Percentiles rank a stretch among this genome's conserved stretches.
These are phyloP conservation scores for Etia nguti DNA, from an alignment of 2,113 vertebrate genomes.

Conservation along the genomic window DNA sequence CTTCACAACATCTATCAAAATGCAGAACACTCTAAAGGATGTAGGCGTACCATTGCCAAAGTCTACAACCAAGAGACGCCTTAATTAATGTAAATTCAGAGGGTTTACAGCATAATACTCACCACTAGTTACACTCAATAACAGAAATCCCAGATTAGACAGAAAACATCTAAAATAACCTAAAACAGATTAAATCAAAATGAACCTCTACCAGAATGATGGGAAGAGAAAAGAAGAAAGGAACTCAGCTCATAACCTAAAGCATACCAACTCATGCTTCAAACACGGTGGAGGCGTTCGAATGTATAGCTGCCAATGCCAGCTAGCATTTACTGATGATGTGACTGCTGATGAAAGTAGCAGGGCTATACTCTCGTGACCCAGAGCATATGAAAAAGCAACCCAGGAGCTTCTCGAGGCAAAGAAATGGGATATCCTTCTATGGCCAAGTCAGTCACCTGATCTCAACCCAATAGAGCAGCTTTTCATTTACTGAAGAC, in stretches of 20 bases:
- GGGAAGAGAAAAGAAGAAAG: neutral
- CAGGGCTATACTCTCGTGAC: neutral
- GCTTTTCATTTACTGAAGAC: neutral
- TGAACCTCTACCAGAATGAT: neutral
- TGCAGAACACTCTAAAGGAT: neutral
- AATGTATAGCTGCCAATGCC: neutral
- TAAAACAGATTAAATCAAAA: neutral
- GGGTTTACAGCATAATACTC: neutral
- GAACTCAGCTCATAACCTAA: neutral
- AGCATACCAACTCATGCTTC: neutral
- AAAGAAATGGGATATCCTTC: neutral
- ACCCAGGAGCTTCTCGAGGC: neutral
- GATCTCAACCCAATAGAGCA: neutral
- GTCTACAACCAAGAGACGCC: neutral
- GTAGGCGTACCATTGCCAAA: neutral
- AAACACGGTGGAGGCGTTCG: neutral
- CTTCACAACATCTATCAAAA: neutral
- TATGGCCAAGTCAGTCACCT: neutral
- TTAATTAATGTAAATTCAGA: neutral
- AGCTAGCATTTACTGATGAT: neutral
- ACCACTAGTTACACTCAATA: neutral
- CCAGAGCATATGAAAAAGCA: neutral
- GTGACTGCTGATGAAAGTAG: neutral
- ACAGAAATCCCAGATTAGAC: neutral
- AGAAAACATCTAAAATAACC: neutral